Conservation (phyloP, 2,888 invertebrate genomes). For the Nephrotoma guestfalica region DNA sequence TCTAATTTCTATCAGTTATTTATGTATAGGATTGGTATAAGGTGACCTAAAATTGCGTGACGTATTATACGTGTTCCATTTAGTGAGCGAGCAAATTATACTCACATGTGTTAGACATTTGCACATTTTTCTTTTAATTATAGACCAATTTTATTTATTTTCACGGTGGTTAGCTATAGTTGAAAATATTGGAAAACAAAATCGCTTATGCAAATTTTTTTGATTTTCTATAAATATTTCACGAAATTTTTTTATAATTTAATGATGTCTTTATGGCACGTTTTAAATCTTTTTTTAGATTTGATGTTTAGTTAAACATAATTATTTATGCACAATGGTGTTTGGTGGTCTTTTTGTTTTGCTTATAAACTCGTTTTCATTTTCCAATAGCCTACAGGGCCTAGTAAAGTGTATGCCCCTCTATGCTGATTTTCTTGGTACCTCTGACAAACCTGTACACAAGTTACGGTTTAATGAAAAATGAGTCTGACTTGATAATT, state of each 20-base stretch:
- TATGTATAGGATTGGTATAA: not conserved
- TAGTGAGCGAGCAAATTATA: no score
- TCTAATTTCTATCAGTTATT: not conserved
- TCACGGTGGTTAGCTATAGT: not conserved
- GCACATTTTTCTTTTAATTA: not conserved
- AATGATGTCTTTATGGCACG: not conserved
- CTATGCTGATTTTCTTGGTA: no score
- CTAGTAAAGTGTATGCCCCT: no score
- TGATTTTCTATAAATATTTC: not conserved
- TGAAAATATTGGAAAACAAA: not conserved
- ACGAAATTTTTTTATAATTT: not conserved
- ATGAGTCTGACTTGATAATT: no score
- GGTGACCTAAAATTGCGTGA: not conserved
- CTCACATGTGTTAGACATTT: not conserved
- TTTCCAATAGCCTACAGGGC: no score
- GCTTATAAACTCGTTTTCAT: no score
- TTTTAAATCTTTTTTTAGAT: not conserved
- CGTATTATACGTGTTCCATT: no score
- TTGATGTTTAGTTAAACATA: not conserved
- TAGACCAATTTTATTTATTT: not conserved
- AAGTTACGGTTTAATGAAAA: no score
- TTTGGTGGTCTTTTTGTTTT: not conserved
- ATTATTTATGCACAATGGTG: not conserved
- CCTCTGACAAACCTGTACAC: no score
- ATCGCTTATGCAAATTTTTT: not conserved